Conservation (phyloP, 2,113 vertebrate genomes). For the Rhinogobius similis region DNA sequence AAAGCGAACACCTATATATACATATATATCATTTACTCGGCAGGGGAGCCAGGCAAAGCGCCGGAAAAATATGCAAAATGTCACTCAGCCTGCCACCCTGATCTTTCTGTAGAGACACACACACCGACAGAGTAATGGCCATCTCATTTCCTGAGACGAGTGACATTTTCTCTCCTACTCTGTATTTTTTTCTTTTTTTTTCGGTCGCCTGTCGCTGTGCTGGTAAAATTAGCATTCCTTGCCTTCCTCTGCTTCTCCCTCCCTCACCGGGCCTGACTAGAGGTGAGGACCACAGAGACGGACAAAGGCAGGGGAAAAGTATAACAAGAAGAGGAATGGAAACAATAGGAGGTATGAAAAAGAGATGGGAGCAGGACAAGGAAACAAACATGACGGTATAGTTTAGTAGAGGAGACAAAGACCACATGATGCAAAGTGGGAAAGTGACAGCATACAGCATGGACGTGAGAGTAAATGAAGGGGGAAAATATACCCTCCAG, state of each 20-base stretch:
- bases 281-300: conserved; percentile 68
- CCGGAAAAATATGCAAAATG: conserved; percentile 51
- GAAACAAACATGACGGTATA: conserved; percentile 20
- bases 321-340: conserved; percentile 47
- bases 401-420: conserved; percentile 23
- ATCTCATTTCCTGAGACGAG: conserved; percentile 73
- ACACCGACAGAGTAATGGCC: conserved; percentile 46
- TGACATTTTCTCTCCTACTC: conserved; percentile 68
- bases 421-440: conserved; percentile 13
- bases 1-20: conserved; percentile 30
- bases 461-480: conserved; percentile 54
- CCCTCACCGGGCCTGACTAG: conserved; percentile 64
- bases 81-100: conserved; percentile 63
- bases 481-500: conserved; percentile 45
- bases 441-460: conserved; percentile 37
- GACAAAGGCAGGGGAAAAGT: conserved; percentile 45
- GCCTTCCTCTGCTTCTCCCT: conserved; percentile 61
- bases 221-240: conserved; percentile 79
- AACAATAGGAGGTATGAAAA: conserved; percentile 53
- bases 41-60: conserved; percentile 37
- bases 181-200: conserved; percentile 29
- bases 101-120: conserved; percentile 51
- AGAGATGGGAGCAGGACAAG: conserved; percentile 26
- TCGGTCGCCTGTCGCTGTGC: conserved; percentile 55
- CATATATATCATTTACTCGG: conserved; percentile 51